A percentile compares a stretch with the other conserved stretches of the same genome.
Conservation (phyloP, 1,140 invertebrate species). For the Cepaea nemoralis region DNA sequence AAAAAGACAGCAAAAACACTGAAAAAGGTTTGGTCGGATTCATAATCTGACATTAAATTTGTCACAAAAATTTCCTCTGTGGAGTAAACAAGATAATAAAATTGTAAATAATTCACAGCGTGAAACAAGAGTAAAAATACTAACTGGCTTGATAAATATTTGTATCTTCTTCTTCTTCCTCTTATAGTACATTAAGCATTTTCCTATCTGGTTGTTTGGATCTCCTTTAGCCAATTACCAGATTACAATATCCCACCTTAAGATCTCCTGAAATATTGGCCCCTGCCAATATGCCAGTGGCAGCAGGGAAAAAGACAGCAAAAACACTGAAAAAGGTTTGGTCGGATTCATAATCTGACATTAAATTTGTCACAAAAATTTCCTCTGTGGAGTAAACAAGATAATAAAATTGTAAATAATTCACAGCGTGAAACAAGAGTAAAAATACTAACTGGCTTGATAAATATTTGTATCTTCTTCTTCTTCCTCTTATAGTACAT, state of each 20-base stretch:
- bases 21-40: constrained; percentile 80
- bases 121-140: too few species aligned
- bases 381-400: constrained; percentile 33
- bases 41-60: constrained; percentile 85
- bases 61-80: constrained; percentile 72
- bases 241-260: constrained; percentile 76
- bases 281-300: constrained; percentile 95
- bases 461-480: too few species aligned
- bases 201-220: too few species aligned
- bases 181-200: too few species aligned
- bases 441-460: too few species aligned
- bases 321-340: constrained; percentile 87
- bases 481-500: too few species aligned
- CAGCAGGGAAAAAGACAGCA: constrained; percentile 95
- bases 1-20: constrained; percentile 96
- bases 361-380: constrained; percentile 80
- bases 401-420: background rate
- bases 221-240: too few species aligned
- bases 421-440: too few species aligned
- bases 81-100: background rate
- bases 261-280: constrained; percentile 96
- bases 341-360: constrained; percentile 81
- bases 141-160: too few species aligned
- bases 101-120: too few species aligned
- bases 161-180: too few species aligned